A percentile compares a stretch with the other conserved stretches of the same genome.
Conservation (phyloP, 1,140 invertebrate species). For the honey bee (Apis mellifera) region DNA sequence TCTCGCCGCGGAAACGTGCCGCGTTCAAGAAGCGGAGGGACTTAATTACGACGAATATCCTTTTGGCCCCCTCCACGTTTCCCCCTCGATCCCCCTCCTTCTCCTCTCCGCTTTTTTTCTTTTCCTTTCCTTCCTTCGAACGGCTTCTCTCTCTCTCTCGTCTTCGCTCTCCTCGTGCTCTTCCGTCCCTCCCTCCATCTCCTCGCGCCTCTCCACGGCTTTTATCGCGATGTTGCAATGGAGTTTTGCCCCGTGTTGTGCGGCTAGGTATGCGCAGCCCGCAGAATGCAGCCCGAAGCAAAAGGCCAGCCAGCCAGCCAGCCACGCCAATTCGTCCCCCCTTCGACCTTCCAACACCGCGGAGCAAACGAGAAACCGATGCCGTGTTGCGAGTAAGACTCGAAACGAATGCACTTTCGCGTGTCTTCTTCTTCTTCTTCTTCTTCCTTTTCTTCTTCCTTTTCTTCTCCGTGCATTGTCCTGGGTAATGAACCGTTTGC, state of each 20-base stretch:
- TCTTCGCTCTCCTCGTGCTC: background rate
- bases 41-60: conserved; percentile 78
- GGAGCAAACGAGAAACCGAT: background rate
- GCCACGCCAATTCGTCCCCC: conserved; percentile 23
- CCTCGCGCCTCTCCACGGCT: background rate
- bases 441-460: no score
- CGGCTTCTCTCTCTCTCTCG: background rate
- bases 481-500: no score
- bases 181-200: background rate
- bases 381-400: background rate
- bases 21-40: conserved; percentile 72
- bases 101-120: background rate
- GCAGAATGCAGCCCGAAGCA: background rate
- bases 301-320: conserved; percentile 33
- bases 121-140: conserved; percentile 2
- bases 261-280: background rate
- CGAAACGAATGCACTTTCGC: background rate
- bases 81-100: conserved; percentile 22
- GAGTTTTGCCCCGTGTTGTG: conserved; percentile 3
- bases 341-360: no score
- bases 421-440: background rate
- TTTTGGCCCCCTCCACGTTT: conserved; percentile 42
- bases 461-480: no score
- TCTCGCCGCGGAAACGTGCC: conserved; percentile 40
- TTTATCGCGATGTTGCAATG: conserved; percentile 28